Evolutionary conservation across 1,140 invertebrate species (phyloP), one percentile per base, ranked within the genome.

Genomic region (Meloidogyne hapla): DNA sequence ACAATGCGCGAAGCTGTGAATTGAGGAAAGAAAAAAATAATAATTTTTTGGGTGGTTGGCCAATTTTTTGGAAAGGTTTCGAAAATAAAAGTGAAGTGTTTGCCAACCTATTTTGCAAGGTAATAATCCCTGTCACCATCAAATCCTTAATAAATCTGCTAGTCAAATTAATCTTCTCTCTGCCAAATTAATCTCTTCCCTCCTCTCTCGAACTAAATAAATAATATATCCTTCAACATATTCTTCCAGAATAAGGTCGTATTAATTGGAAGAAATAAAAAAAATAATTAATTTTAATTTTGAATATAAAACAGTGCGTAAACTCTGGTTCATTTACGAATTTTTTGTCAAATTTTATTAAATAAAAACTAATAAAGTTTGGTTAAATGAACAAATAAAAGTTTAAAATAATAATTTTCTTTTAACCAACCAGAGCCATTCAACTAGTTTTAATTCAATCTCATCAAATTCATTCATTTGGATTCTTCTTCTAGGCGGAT

Each of bases 1-100:
- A 56, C 48, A 56, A 56, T 56, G 48, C 48, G 48, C 48, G 48
- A 56, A 56, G 48, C 48, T 56, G 48, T 56, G 48, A 56, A 56
- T n/a, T 6, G 3, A 56, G 12, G 15, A 48, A 18, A 48, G 15
- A n/a, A 48, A 56, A 56, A 56, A 56, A 48, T 48, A 18, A 48
- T 18, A 56, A 56, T 56, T 56, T 56, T n/a, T 56, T 56, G 18
- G 48, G 48, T 56, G 45, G 15, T 18, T 56, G 48, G 48, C 48
- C 48, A 56, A 56, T 56, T 56, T n/a, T n/a, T 56, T 56, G 18
- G 48, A 18, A 56, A 56, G 48, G 48, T 56, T 18, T 56, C 48
- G 45, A 48, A 48, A n/a, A 6, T 6, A 6, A 6, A 56, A 56
- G 48, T 42, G 40, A 42, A 42, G 40, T 56, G 48, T 56, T 18